Evolutionary conservation across 2,888 invertebrate genomes (phyloP).

Genomic region (Zygaena filipendulae): DNA sequence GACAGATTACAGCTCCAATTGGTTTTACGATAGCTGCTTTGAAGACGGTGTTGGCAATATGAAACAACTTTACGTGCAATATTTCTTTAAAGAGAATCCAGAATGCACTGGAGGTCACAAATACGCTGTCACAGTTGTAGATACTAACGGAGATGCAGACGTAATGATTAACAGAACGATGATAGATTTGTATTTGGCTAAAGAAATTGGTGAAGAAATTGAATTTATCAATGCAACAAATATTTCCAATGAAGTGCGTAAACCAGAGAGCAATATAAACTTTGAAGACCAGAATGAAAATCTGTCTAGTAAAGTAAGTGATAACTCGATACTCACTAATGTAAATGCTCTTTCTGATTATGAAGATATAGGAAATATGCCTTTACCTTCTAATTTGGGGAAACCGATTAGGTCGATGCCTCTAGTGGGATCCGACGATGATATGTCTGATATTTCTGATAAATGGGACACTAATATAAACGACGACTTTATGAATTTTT

Average conservation of each 20-base stretch:
- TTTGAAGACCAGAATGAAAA: conserved; percentile 19
- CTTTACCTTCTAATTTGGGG: not conserved
- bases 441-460: conserved; percentile 22
- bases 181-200: conserved; percentile 58
- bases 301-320: conserved; percentile 7
- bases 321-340: conserved; percentile 1
- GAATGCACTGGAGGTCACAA: conserved; percentile 45
- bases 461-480: conserved; percentile 31
- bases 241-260: not conserved
- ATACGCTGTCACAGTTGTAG: conserved; percentile 59
- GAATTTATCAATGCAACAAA: conserved; percentile 21
- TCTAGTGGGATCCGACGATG: conserved; percentile 29
- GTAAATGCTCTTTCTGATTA: conserved; percentile 1
- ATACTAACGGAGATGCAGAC: conserved; percentile 43
- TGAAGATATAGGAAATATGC: not conserved
- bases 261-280: not conserved
- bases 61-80: conserved; percentile 50
- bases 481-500: conserved; percentile 20
- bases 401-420: conserved; percentile 34
- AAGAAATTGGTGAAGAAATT: conserved; percentile 29
- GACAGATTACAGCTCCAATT: conserved; percentile 60
- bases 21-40: conserved; percentile 54
- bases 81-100: conserved; percentile 40
- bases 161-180: conserved; percentile 56
- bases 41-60: conserved; percentile 36